Percentiles rank a stretch among this genome's conserved stretches.
Evolutionary conservation across 2,888 invertebrate genomes (phyloP).

Genomic region (Saturnia japonica): DNA sequence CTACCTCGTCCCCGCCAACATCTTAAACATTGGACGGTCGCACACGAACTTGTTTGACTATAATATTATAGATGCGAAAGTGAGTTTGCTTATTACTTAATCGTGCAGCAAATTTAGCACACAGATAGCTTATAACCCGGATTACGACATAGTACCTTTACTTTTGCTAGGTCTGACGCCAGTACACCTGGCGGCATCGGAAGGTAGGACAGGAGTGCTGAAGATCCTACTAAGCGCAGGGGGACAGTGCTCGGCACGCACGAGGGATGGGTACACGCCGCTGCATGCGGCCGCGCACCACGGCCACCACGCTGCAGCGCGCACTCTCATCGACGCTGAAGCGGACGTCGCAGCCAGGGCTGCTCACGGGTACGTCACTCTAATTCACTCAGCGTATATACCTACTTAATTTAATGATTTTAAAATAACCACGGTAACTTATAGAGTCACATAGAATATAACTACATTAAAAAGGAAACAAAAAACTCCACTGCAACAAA

Average conservation of each 20-base stretch:
- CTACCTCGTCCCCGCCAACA: too few species aligned
- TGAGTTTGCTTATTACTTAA: too few species aligned
- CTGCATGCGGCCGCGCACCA: constrained; percentile 98
- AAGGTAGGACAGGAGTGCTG: constrained; percentile 94
- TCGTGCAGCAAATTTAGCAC: too few species aligned
- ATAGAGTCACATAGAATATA: too few species aligned
- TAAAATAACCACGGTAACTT: background rate
- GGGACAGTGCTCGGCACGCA: constrained; percentile 87
- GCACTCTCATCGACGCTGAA: constrained; percentile 92
- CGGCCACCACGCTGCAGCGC: constrained; percentile 95
- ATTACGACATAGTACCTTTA: too few species aligned
- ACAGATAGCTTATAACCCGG: too few species aligned
- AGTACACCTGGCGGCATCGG: constrained; percentile 96
- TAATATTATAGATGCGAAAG: too few species aligned
- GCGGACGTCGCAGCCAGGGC: constrained; percentile 93
- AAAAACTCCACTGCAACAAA: too few species aligned
- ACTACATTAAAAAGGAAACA: too few species aligned
- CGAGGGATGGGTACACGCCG: constrained; percentile 94
- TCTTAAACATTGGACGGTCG: too few species aligned
- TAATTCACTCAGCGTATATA: background rate
- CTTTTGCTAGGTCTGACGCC: constrained; percentile 88
- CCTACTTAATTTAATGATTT: too few species aligned
- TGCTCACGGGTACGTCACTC: constrained; percentile 81
- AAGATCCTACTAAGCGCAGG: constrained; percentile 89
- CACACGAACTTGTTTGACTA: too few species aligned